phyloP scores from a whole-genome alignment of 2,113 vertebrate species.

The Oenanthe melanoleuca region DNA sequence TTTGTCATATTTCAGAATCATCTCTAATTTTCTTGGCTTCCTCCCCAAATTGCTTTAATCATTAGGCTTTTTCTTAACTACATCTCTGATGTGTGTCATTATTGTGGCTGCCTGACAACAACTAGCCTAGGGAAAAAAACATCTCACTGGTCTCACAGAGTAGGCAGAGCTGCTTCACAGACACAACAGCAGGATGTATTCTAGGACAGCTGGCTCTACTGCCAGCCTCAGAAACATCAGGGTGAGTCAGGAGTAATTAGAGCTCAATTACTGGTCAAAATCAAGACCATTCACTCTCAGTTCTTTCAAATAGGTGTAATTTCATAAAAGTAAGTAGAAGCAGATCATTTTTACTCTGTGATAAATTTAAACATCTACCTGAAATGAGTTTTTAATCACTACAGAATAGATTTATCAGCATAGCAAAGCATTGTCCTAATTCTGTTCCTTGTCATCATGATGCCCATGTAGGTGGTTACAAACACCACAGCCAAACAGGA shows the following conservation, averaged over 20 bases:
- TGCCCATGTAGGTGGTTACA: background rate
- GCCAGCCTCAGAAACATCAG: background rate
- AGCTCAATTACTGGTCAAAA: conserved; percentile 36
- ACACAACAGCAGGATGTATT: background rate
- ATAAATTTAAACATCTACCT: background rate
- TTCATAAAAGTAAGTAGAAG: background rate
- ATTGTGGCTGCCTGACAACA: background rate
- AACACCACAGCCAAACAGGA: background rate
- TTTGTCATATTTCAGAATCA: conserved; percentile 11
- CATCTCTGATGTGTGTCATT: conserved; percentile 1
- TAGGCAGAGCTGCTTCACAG: background rate
- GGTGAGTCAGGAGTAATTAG: conserved; percentile 41
- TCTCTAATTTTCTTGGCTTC: conserved; percentile 38
- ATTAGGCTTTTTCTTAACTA: conserved; percentile 20
- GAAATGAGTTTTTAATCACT: background rate
- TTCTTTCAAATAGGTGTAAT: background rate
- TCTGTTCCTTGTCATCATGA: background rate
- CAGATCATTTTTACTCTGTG: background rate
- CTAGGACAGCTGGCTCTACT: conserved; percentile 18
- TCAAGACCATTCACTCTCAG: conserved; percentile 20
- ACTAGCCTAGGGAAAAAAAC: background rate
- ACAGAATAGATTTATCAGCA: background rate
- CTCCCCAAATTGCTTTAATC: conserved; percentile 27
- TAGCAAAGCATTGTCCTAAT: background rate
- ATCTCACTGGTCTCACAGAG: background rate